Percentiles rank a stretch among this genome's conserved stretches.
These are phyloP conservation scores for Enteromius afrohamiltoni DNA, from an alignment of 2,797 vertebrate species.

Conservation along the genomic window DNA sequence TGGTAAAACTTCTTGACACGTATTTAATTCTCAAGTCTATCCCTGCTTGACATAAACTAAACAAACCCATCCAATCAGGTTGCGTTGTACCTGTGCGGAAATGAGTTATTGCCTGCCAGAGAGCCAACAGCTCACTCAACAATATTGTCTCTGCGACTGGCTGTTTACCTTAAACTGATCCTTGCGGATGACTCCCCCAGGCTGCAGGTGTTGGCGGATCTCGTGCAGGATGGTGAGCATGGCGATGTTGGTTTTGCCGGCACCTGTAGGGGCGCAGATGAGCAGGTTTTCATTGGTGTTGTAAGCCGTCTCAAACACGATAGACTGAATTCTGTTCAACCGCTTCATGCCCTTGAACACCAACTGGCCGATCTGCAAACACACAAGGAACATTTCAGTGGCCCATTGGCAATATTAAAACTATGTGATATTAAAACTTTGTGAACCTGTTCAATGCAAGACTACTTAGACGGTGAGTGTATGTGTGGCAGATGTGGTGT, in stretches of 20 bases:
- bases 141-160: background rate
- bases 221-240: slow-evolving; percentile 96
- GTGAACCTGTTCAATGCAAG: slow-evolving; percentile 26
- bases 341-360: slow-evolving; percentile 94
- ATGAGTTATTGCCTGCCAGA: slow-evolving; percentile 28
- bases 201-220: slow-evolving; percentile 93
- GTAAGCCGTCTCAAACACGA: slow-evolving; percentile 97
- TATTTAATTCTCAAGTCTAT: slow-evolving; percentile 28
- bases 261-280: slow-evolving; percentile 95
- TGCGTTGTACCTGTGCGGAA: slow-evolving; percentile 50
- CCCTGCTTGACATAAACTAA: slow-evolving; percentile 58
- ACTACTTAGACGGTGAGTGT: background rate
- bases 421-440: no score
- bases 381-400: background rate
- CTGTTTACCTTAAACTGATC: slow-evolving; percentile 94
- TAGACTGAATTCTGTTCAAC: slow-evolving; percentile 95
- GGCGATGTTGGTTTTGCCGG: slow-evolving; percentile 98
- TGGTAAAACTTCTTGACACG: slow-evolving; percentile 59
- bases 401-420: no score
- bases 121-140: slow-evolving; percentile 24
- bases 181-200: slow-evolving; percentile 91
- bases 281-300: slow-evolving; percentile 98
- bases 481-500: slow-evolving; percentile 48
- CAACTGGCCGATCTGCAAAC: slow-evolving; percentile 88
- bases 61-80: slow-evolving; percentile 52